Base-by-base conservation (phyloP, 2,113 vertebrate species). In the Geothlypis trichas region DNA sequence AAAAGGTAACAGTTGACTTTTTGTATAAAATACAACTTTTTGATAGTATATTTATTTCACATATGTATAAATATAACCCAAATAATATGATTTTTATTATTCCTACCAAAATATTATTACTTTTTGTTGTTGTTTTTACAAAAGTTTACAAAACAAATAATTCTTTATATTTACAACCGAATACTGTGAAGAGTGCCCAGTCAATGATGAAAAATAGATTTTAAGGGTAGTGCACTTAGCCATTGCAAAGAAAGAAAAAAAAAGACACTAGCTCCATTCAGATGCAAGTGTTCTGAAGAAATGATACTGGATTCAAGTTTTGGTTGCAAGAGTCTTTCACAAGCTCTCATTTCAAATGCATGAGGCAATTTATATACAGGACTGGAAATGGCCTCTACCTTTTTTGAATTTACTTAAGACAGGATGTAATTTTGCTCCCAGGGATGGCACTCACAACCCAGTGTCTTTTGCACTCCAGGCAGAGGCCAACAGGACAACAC, bases 31-130 rank as follows among this genome's bases (percentile, higher is more conserved):
- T 98, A 98, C 98, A 98, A 97, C 97, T 97, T 98, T 98, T 96
- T 78, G 98, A 98, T 98, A 98, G 97, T 96, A 98, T 98, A 98
- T 98, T 98, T 98, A 98, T 98, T 97, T 98, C 98, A 98, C 98
- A 98, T 97, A 98, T 98, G 98, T 98, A 98, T 98, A 98, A 98
- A 98, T 98, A 98, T 98, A 98, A 98, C 98, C 97, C 98, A 98
- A 98, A 98, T 97, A 98, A 98, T 98, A 98, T 97, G 98, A 59
- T 97, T 98, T 95, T 98, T 97, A 98, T 98, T 98, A 98, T 98
- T 97, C 97, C 98, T 98, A 98, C 97, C 98, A 98, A 98, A 97
- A 98, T 98, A 98, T 98, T 98, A 97, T 96, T 96, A 96, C 89
- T 96, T 96, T 96, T 96, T 90, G 79, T 59, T 39, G 61, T 63